These are phyloP conservation scores for Leucoraja erinaceus DNA, from an alignment of 2,113 vertebrate genomes.

Conservation along the genomic window DNA sequence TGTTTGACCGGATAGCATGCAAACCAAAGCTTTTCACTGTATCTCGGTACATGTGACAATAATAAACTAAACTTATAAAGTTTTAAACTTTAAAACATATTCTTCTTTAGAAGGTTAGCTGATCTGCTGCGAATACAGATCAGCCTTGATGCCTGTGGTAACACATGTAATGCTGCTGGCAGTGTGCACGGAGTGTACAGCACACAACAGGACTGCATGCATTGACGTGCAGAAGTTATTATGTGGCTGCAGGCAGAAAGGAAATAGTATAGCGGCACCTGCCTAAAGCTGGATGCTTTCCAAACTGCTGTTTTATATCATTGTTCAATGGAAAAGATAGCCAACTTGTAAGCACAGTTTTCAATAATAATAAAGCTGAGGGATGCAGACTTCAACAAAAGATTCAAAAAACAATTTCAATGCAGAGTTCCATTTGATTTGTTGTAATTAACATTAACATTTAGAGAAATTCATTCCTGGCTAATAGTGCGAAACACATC, in stretches of 20 bases:
- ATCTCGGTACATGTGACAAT: too few relatives aligned
- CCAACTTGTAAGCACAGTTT: not conserved
- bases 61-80: too few relatives aligned
- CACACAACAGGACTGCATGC: not conserved
- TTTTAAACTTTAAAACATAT: not conserved
- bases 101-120: not conserved
- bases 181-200: not conserved
- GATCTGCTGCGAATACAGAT: not conserved
- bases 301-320: not conserved
- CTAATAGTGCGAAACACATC: too few relatives aligned
- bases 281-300: not conserved
- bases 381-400: not conserved
- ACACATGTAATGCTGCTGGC: not conserved
- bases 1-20: too few relatives aligned
- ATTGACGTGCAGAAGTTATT: not conserved
- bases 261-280: not conserved
- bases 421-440: not conserved
- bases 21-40: too few relatives aligned
- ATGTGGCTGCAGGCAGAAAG: constrained; percentile 24
- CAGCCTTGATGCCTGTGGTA: not conserved
- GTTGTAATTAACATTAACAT: not conserved
- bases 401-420: not conserved
- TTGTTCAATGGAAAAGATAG: not conserved
- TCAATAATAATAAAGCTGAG: not conserved
- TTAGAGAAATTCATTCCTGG: too few relatives aligned